Evolutionary conservation across 2,888 invertebrate species (phyloP), one percentile per base, ranked within the genome.

Genomic region (Holacanthella duospinosa): DNA sequence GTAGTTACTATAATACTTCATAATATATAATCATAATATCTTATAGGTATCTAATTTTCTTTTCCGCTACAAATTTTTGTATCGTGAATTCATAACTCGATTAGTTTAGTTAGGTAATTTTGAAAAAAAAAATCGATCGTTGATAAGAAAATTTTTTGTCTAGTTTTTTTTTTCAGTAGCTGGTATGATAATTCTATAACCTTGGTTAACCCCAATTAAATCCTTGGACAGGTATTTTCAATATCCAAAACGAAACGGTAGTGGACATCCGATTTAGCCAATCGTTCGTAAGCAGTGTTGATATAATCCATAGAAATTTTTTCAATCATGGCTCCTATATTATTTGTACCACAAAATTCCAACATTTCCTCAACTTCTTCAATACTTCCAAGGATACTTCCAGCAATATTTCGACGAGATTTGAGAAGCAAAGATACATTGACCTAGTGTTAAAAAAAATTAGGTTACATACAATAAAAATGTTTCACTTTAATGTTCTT

Each of bases 141-240:
- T n/a, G n/a, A n/a, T n/a, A n/a, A n/a, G n/a, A n/a, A n/a, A n/a
- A n/a, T n/a, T n/a, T n/a, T n/a, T n/a, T n/a, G n/a, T n/a, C n/a
- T n/a, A n/a, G n/a, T n/a, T n/a, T n/a, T n/a, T n/a, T n/a, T n/a
- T n/a, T n/a, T n/a, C n/a, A n/a, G n/a, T n/a, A n/a, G n/a, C n/a
- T n/a, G n/a, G n/a, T n/a, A n/a, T n/a, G n/a, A n/a, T n/a, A n/a
- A n/a, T n/a, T n/a, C n/a, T n/a, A n/a, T n/a, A n/a, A n/a, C n/a
- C n/a, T n/a, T n/a, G n/a, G n/a, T n/a, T n/a, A n/a, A n/a, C n/a
- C n/a, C n/a, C n/a, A n/a, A n/a, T n/a, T n/a, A n/a, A n/a, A n/a
- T n/a, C n/a, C n/a, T 48, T 48, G 48, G 48, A 48, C 48, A 48
- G n/a, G 48, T 48, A 21, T 48, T 48, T 48, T 48, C 19, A 9